Conservation (phyloP, 2,113 vertebrate genomes). For the Stegastes partitus region DNA sequence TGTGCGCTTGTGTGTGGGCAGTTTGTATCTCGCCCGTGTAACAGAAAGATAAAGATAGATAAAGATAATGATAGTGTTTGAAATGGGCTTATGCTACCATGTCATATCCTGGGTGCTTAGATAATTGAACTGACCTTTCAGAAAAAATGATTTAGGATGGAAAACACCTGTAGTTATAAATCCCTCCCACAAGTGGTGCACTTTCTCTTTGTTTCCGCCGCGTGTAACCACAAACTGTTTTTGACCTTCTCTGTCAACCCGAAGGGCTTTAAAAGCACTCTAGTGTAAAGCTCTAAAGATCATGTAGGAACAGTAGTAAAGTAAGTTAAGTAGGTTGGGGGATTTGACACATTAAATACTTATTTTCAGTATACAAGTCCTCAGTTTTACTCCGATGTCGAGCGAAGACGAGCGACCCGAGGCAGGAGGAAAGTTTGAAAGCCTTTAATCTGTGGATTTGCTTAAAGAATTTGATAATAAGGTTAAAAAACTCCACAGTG, state of each 20-base stretch:
- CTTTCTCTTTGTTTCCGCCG: constrained; percentile 55
- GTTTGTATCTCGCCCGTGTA: constrained; percentile 5
- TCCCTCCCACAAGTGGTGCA: constrained; percentile 62
- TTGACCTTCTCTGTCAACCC: background rate
- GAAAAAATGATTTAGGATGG: background rate
- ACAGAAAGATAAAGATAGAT: background rate
- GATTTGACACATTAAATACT: constrained; percentile 5
- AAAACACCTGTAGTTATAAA: constrained; percentile 51
- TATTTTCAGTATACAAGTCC: constrained; percentile 3
- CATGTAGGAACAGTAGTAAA: background rate
- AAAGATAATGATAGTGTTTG: constrained; percentile 14
- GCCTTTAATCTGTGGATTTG: constrained; percentile 51
- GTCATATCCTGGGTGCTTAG: background rate
- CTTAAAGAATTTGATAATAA: constrained; percentile 34
- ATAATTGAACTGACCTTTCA: constrained; percentile 11
- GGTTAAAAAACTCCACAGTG: constrained; percentile 30
- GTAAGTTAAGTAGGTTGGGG: background rate
- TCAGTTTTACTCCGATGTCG: constrained; percentile 6
- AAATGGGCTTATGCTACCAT: background rate
- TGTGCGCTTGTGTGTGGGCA: constrained; percentile 16
- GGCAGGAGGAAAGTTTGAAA: constrained; percentile 19
- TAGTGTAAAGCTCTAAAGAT: constrained; percentile 1
- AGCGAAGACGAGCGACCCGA: background rate
- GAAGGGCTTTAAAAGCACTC: background rate
- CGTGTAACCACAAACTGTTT: background rate